These are phyloP conservation scores for Bombyx mori DNA, from an alignment of 1,140 invertebrate genomes.

Conservation along the genomic window DNA sequence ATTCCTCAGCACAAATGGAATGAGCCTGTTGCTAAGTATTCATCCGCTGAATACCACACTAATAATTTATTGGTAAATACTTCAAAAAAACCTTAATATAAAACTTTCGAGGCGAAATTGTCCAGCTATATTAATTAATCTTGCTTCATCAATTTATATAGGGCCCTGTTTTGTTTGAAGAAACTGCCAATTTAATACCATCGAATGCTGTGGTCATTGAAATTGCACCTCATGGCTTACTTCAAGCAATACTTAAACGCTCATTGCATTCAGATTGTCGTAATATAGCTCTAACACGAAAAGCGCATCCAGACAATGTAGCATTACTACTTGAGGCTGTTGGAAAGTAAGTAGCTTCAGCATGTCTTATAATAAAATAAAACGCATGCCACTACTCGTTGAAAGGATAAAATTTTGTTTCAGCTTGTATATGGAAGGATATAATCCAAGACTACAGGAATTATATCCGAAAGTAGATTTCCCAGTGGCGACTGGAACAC, in stretches of 20 bases:
- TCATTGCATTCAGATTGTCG: slow-evolving; percentile 58
- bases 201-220: slow-evolving; percentile 81
- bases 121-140: background rate
- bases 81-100: background rate
- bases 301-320: slow-evolving; percentile 74
- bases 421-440: background rate
- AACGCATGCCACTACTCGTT: background rate
- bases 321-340: slow-evolving; percentile 71
- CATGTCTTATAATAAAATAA: slow-evolving; percentile 2
- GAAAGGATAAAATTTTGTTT: background rate
- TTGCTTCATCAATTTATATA: slow-evolving; percentile 9
- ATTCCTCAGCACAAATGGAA: slow-evolving; percentile 70
- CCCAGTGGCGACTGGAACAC: slow-evolving; percentile 80
- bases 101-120: background rate
- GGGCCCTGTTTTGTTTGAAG: slow-evolving; percentile 86
- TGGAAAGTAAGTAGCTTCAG: slow-evolving; percentile 69
- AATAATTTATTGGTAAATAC: slow-evolving; percentile 81
- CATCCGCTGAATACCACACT: slow-evolving; percentile 84
- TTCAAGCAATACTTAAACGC: slow-evolving; percentile 76
- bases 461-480: slow-evolving; percentile 44
- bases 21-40: slow-evolving; percentile 73
- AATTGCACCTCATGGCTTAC: slow-evolving; percentile 75
- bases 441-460: background rate
- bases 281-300: slow-evolving; percentile 80
- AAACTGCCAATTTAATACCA: slow-evolving; percentile 81